Percentiles rank a stretch among this genome's conserved stretches.
Conservation (phyloP, 2,888 invertebrate genomes). For the Allolobophora icterica region DNA sequence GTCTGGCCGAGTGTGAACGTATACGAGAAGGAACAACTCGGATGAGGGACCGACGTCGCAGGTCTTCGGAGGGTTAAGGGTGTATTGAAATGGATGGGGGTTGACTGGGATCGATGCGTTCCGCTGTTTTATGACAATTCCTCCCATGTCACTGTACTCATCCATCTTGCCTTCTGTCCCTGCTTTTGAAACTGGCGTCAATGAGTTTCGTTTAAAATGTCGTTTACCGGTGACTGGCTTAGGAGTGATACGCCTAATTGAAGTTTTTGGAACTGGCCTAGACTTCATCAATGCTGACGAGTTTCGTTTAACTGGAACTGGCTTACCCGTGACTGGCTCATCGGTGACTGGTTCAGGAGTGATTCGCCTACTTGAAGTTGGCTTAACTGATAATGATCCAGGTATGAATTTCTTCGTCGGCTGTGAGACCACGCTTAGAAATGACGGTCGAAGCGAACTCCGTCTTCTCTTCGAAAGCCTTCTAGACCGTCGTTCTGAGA, state of each 20-base stretch:
- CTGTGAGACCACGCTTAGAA: neutral
- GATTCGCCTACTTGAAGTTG: neutral
- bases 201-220: neutral
- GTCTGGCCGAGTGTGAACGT: conserved; percentile 61
- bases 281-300: neutral
- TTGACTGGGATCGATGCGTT: conserved; percentile 44
- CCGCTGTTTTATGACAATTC: neutral
- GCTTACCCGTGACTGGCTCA: neutral
- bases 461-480: too few species aligned
- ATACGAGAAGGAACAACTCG: conserved; percentile 55
- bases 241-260: neutral
- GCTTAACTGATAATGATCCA: neutral
- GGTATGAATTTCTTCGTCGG: too few species aligned
- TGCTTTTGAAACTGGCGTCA: neutral
- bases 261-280: neutral
- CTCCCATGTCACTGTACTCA: neutral
- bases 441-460: neutral
- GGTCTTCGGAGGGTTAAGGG: conserved; percentile 41
- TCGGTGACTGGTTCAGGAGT: neutral
- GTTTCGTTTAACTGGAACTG: neutral
- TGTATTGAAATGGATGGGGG: conserved; percentile 55
- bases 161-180: neutral
- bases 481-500: neutral
- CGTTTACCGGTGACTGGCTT: neutral
- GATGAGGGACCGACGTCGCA: neutral